Evolutionary conservation across 2,113 vertebrate species (phyloP), one percentile per base, ranked within the genome.

Genomic region (Apeltes quadracus): DNA sequence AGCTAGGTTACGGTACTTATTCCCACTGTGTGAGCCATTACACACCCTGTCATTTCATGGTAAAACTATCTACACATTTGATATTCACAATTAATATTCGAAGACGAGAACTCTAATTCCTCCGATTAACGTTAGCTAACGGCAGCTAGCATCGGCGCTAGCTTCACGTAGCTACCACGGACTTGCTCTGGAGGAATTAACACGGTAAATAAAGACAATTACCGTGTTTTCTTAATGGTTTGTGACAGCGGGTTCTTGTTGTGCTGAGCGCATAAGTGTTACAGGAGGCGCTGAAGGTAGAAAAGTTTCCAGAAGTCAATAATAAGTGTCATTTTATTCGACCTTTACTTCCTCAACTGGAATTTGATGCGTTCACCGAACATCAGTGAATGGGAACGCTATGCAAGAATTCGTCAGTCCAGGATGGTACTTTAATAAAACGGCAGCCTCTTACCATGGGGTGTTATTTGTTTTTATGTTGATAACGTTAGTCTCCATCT

Each of bases 371-470:
- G 1, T 86, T 83, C 70, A 78, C 0, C 15, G 13, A 11, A 2
- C 0, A 0, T 3, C 9, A 0, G 3, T 0, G 3, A 34, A 51
- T 46, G 3, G 63, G 53, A 36, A n/a, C n/a, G n/a, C 51, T 46
- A 16, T n/a, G 0, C n/a, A 12, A 9, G 0, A 0, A 1, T 20
- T 12, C 1, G 0, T 11, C 1, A 4, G 29, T 8, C 22, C 11
- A 27, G 22, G 27, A 0, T 6, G 44, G 1, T 3, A 36, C 3
- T 27, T 13, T 20, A 0, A 1, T 50, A 9, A 15, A 39, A 71
- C 43, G 23, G 0, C 18, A 15, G 4, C 1, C 0, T 27, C 27
- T 38, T 11, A 7, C 16, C 4, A 13, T 7, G 3, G 1, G 18
- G 6, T 34, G 32, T 22, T 4, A 0, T 27, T 50, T 50, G 11